phyloP scores from a whole-genome alignment of 2,113 vertebrate genomes.

The Martes martes region DNA sequence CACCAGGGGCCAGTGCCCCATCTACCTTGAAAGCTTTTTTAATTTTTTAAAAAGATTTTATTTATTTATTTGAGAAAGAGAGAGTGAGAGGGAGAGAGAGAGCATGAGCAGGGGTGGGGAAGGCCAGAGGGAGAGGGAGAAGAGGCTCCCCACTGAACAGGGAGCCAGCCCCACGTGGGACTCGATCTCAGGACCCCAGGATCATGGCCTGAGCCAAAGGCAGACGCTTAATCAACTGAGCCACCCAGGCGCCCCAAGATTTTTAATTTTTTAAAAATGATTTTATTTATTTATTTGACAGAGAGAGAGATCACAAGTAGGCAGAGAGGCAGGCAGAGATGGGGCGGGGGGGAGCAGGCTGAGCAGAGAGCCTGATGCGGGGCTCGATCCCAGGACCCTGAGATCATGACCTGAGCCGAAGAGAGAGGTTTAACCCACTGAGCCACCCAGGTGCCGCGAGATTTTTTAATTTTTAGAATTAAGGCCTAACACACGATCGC shows the following conservation, averaged over 20 bases:
- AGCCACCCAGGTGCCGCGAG: background rate
- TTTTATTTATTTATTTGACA: too few species aligned
- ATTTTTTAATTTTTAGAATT: background rate
- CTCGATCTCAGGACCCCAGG: background rate
- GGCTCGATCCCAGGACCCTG: background rate
- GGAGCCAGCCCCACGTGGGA: background rate
- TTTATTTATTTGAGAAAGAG: background rate
- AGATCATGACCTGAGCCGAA: background rate
- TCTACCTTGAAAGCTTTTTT: background rate
- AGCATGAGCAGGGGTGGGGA: background rate
- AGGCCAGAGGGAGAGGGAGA: background rate
- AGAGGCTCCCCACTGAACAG: background rate
- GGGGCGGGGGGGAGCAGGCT: background rate
- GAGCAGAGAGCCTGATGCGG: fast-evolving
- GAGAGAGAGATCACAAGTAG: too few species aligned
- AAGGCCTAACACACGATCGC: background rate
- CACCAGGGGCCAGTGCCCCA: background rate
- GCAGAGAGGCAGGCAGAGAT: background rate
- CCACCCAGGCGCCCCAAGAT: background rate
- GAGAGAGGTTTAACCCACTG: background rate
- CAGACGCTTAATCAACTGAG: background rate
- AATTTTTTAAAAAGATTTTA: background rate
- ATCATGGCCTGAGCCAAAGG: background rate
- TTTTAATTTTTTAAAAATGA: too few species aligned
- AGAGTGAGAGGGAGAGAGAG: background rate